phyloP scores from a whole-genome alignment of 2,113 vertebrate species.

The Perca flavescens region DNA sequence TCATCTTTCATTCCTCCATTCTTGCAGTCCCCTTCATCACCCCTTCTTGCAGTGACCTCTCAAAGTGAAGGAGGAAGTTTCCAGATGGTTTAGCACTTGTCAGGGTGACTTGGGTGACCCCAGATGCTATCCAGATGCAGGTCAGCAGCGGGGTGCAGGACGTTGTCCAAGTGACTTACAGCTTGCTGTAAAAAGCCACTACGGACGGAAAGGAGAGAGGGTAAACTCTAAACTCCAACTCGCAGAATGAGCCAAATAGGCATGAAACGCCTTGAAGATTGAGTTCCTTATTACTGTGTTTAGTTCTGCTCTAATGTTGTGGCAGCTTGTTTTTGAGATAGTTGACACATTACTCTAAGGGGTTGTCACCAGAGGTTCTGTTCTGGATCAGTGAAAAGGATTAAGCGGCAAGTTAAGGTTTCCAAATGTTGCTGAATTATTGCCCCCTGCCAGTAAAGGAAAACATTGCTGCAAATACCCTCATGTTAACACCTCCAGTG shows the following conservation, averaged over 20 bases:
- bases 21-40: slow-evolving; percentile 10
- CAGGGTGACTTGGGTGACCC: slow-evolving; percentile 72
- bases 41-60: slow-evolving; percentile 50
- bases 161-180: slow-evolving; percentile 82
- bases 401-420: slow-evolving; percentile 51
- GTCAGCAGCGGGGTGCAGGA: slow-evolving; percentile 72
- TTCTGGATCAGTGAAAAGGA: slow-evolving; percentile 63
- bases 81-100: slow-evolving; percentile 83
- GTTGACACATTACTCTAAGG: slow-evolving; percentile 47
- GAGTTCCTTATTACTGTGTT: slow-evolving; percentile 52
- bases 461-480: slow-evolving; percentile 48
- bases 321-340: slow-evolving; percentile 54
- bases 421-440: slow-evolving; percentile 61
- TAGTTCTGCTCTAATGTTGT: slow-evolving; percentile 47
- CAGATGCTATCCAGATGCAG: slow-evolving; percentile 87
- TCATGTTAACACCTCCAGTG: slow-evolving; percentile 33
- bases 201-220: slow-evolving; percentile 50
- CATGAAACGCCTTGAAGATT: slow-evolving; percentile 54
- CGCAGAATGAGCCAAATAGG: slow-evolving; percentile 52
- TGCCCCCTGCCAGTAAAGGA: slow-evolving; percentile 37
- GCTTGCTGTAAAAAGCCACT: slow-evolving; percentile 71
- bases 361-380: slow-evolving; percentile 67
- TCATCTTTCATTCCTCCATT: slow-evolving; percentile 20
- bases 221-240: slow-evolving; percentile 61
- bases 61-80: slow-evolving; percentile 72